These are phyloP conservation scores for Austrolebias charrua DNA, from an alignment of 2,797 vertebrate species.

Conservation along the genomic window DNA sequence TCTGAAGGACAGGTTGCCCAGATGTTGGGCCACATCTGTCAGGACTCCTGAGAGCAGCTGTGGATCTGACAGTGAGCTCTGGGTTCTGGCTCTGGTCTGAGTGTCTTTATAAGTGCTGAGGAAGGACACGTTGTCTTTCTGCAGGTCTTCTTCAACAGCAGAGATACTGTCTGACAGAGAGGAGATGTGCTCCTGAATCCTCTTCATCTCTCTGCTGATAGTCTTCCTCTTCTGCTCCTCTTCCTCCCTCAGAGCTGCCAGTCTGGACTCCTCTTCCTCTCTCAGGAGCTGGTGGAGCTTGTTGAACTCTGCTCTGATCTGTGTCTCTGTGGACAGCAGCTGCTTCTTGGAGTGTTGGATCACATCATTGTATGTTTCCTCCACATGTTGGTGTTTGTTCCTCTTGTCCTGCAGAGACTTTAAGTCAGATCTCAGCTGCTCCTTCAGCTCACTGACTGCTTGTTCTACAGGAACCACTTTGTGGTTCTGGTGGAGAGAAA, in stretches of 20 bases:
- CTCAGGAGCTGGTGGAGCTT: slow-evolving; percentile 72
- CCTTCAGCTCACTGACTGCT: slow-evolving; percentile 32
- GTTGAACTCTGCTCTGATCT: slow-evolving; percentile 64
- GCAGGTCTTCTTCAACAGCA: slow-evolving; percentile 48
- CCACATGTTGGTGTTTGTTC: slow-evolving; percentile 7
- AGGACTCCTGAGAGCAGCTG: slow-evolving; percentile 44
- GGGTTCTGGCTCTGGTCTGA: slow-evolving; percentile 42
- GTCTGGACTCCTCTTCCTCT: slow-evolving; percentile 70
- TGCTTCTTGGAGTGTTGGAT: slow-evolving; percentile 21
- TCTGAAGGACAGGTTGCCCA: slow-evolving; percentile 49
- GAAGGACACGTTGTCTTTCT: slow-evolving; percentile 31
- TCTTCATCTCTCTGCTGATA: slow-evolving; percentile 43
- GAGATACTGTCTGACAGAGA: slow-evolving; percentile 48
- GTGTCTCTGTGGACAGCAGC: slow-evolving; percentile 14
- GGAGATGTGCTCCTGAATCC: slow-evolving; percentile 49
- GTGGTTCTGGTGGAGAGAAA: slow-evolving; percentile 33
- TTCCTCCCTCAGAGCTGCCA: slow-evolving; percentile 66
- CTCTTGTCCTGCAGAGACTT: slow-evolving; percentile 25
- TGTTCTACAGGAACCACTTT: slow-evolving; percentile 40
- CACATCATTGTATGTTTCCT: slow-evolving; percentile 14
- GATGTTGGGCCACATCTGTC: slow-evolving; percentile 54
- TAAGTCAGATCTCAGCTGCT: slow-evolving; percentile 26
- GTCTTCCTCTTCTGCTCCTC: slow-evolving; percentile 52
- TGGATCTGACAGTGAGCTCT: slow-evolving; percentile 43
- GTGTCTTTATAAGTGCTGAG: slow-evolving; percentile 39